Percentiles rank a stretch among this genome's conserved stretches.
These are phyloP conservation scores for Sisyra terminalis DNA, from an alignment of 2,888 invertebrate species.

Conservation along the genomic window DNA sequence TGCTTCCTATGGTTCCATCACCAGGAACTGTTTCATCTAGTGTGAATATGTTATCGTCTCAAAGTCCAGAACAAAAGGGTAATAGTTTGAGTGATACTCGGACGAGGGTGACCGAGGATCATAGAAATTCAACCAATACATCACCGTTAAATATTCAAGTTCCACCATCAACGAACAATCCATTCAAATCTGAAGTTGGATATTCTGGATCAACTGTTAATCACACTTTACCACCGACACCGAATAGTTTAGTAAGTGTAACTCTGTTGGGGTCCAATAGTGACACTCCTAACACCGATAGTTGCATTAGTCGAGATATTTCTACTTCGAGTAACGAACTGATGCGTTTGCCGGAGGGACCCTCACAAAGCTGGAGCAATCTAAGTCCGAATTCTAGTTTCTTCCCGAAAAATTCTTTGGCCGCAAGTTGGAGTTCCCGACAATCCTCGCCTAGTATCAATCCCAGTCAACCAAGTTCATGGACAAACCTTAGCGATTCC, in stretches of 20 bases:
- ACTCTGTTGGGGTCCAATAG: conserved; percentile 32
- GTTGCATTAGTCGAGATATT: not conserved
- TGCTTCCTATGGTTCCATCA: too few species aligned
- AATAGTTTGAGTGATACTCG: not conserved
- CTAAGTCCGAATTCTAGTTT: not conserved
- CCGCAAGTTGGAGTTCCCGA: too few species aligned
- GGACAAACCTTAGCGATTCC: too few species aligned
- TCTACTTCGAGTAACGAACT: not conserved
- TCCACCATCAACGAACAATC: not conserved
- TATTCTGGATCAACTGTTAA: not conserved
- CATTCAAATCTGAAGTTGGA: not conserved
- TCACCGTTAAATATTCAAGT: too few species aligned
- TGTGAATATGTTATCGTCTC: not conserved
- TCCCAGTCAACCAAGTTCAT: too few species aligned
- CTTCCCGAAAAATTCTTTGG: not conserved
- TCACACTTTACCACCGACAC: conserved; percentile 26
- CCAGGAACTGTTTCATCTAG: not conserved
- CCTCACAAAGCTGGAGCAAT: too few species aligned
- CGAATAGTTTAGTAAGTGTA: conserved; percentile 24
- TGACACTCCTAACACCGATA: conserved; percentile 17
- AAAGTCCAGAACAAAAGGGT: not conserved
- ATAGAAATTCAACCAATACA: not conserved
- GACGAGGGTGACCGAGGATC: not conserved
- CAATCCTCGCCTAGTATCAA: too few species aligned
- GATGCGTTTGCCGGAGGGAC: not conserved